phyloP scores from a whole-genome alignment of 2,113 vertebrate genomes.

The Dunckerocampus dactyliophorus region DNA sequence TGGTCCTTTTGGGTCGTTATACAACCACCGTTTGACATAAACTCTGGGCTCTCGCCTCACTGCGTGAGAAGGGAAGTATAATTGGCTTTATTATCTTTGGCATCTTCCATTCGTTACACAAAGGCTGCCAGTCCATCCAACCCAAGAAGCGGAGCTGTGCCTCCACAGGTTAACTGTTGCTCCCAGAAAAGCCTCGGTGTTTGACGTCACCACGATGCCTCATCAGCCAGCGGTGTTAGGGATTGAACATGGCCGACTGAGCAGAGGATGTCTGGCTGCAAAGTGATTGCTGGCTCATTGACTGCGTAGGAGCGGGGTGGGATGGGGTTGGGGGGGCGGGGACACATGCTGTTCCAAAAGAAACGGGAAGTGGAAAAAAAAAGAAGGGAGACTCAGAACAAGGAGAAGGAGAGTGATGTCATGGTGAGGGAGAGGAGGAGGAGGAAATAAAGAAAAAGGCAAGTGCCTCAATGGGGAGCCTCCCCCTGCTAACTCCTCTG shows the following conservation, averaged over 20 bases:
- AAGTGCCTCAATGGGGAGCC: conserved; percentile 65
- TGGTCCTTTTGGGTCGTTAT: conserved; percentile 37
- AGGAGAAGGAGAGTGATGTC: conserved; percentile 48
- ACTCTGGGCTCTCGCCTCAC: conserved; percentile 41
- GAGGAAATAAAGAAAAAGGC: conserved; percentile 57
- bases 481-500: conserved; percentile 65
- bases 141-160: conserved; percentile 48
- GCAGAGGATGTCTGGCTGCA: conserved; percentile 67
- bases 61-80: conserved; percentile 52
- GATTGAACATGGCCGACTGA: conserved; percentile 68
- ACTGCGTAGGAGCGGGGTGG: conserved; percentile 38
- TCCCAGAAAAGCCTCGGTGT: conserved; percentile 46
- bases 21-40: conserved; percentile 59
- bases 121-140: conserved; percentile 58
- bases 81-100: conserved; percentile 66
- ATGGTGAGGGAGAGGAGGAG: conserved; percentile 39
- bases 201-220: conserved; percentile 70
- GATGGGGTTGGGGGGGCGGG: conserved; percentile 15
- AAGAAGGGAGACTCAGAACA: conserved; percentile 22
- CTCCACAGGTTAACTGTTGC: conserved; percentile 60
- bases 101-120: conserved; percentile 63
- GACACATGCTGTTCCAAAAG: conserved; percentile 45
- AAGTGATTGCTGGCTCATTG: conserved; percentile 72
- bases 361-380: conserved; percentile 28
- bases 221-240: conserved; percentile 65